Percentiles rank a stretch among this genome's conserved stretches.
Conservation (phyloP, 2,888 invertebrate species). For the Apamea monoglypha region DNA sequence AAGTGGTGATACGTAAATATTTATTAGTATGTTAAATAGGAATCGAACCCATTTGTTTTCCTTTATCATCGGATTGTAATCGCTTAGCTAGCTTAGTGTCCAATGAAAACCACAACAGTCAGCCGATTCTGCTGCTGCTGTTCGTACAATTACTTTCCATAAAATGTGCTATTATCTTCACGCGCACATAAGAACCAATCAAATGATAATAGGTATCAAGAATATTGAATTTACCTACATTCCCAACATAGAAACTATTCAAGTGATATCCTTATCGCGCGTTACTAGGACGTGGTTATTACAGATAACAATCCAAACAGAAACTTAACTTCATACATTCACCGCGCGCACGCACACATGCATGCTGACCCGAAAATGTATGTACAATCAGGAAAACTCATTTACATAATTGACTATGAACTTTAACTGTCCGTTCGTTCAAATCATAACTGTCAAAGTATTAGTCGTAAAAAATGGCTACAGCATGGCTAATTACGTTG, state of each 20-base stretch:
- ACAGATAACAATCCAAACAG: constrained; percentile 8
- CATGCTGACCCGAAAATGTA: neutral
- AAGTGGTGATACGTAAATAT: neutral
- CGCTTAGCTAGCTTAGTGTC: neutral
- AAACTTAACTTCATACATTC: constrained; percentile 4
- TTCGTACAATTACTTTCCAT: neutral
- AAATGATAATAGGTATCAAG: neutral
- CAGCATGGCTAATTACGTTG: too few relatives aligned
- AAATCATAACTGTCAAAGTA: neutral
- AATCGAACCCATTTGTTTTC: constrained; percentile 26
- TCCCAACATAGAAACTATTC: neutral
- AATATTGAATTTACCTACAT: neutral
- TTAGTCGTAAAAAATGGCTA: too few relatives aligned
- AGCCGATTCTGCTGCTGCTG: neutral
- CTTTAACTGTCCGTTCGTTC: neutral
- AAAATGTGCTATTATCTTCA: neutral
- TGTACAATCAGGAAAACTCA: too few relatives aligned
- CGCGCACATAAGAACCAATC: neutral
- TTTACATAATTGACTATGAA: neutral
- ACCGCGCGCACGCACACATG: neutral
- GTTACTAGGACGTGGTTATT: neutral
- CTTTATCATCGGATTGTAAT: neutral
- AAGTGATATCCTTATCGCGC: neutral
- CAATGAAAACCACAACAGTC: neutral
- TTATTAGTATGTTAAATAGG: constrained; percentile 5